phyloP scores from a whole-genome alignment of 2,113 vertebrate species.

The Rhynchomys soricoides region DNA sequence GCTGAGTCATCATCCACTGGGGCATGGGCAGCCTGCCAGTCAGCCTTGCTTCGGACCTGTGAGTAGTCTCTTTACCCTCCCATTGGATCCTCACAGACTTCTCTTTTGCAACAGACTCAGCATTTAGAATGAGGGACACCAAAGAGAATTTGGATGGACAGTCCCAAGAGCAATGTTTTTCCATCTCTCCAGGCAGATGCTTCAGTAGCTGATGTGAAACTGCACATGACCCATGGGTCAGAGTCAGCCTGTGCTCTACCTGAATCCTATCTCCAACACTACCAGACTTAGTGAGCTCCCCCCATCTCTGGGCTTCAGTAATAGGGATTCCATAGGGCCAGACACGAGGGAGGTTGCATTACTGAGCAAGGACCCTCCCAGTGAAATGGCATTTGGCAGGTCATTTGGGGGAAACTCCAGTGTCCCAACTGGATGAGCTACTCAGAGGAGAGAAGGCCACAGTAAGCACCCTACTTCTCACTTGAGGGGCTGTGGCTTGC shows the following conservation, averaged over 20 bases:
- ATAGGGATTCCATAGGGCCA: background rate
- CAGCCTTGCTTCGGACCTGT: background rate
- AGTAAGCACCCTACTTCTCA: background rate
- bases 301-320: background rate
- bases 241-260: background rate
- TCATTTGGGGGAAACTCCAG: background rate
- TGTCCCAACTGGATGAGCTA: background rate
- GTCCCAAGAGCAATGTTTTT: background rate
- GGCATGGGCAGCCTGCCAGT: background rate
- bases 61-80: background rate
- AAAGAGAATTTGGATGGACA: background rate
- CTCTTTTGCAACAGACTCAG: background rate
- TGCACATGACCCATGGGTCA: background rate
- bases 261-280: background rate
- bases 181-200: background rate
- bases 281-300: background rate
- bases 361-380: background rate
- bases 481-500: background rate
- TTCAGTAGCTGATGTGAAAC: background rate
- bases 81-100: background rate
- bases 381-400: background rate
- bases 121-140: background rate
- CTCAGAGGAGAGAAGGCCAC: background rate
- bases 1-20: background rate
- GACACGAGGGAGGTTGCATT: accelerated